phyloP scores from a whole-genome alignment of 2,113 vertebrate species.

The Muscicapa adusta region DNA sequence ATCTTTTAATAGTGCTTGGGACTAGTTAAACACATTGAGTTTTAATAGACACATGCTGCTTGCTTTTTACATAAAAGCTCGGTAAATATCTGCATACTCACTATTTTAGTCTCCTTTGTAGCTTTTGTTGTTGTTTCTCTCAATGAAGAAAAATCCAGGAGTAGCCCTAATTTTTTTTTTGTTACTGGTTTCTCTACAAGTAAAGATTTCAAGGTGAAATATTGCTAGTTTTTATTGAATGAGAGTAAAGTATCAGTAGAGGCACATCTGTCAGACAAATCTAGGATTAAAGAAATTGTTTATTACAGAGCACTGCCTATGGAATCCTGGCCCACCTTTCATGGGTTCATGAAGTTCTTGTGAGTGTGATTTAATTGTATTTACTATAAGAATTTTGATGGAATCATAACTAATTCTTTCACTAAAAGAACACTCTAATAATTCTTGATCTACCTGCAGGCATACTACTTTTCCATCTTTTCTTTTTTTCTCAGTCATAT shows the following conservation, averaged over 20 bases:
- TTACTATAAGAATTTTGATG: not conserved
- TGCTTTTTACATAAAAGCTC: not conserved
- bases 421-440: not conserved
- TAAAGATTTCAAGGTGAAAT: not conserved
- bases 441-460: not conserved
- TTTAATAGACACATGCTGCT: not conserved
- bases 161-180: not conserved
- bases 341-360: not conserved
- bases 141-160: not conserved
- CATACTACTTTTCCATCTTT: not conserved
- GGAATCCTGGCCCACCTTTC: not conserved
- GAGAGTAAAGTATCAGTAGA: not conserved
- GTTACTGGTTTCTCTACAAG: not conserved
- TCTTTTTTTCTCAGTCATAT: not conserved
- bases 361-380: not conserved
- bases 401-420: not conserved
- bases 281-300: not conserved
- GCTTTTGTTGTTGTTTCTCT: not conserved
- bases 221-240: not conserved
- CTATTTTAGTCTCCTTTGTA: not conserved
- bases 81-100: fast-evolving
- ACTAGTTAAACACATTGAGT: not conserved
- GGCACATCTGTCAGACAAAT: not conserved
- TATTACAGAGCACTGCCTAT: not conserved
- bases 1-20: not conserved